Percentiles rank a stretch among this genome's conserved stretches.
Conservation (phyloP, 2,113 vertebrate species). For the Cebus imitator region DNA sequence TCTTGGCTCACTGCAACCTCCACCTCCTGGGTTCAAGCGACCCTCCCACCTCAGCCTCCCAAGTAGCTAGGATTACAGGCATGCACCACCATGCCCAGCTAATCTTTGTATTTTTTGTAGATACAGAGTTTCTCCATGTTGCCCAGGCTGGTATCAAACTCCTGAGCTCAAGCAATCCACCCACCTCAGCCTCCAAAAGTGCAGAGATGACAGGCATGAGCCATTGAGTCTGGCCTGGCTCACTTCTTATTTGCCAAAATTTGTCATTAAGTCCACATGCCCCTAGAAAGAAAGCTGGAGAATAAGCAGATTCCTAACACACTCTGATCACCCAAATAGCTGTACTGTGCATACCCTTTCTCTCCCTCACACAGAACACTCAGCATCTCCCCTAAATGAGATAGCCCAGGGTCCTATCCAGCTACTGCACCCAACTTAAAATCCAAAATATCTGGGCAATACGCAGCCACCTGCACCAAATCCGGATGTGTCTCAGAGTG, state of each 20-base stretch:
- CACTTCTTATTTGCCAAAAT: neutral
- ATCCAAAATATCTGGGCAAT: neutral
- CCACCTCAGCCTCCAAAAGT: no score
- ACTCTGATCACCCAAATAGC: neutral
- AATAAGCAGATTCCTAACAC: neutral
- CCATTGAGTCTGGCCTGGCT: neutral
- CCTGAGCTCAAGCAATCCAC: no score
- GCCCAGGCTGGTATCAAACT: no score
- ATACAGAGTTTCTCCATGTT: no score
- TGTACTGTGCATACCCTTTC: neutral
- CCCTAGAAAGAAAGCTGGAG: neutral
- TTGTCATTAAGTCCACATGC: neutral
- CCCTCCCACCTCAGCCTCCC: no score
- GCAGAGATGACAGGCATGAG: no score
- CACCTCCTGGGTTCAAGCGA: no score
- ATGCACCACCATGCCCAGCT: no score
- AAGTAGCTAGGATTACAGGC: no score
- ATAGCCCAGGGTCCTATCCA: neutral
- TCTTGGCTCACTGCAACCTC: no score
- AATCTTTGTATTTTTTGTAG: no score
- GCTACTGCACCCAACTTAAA: neutral
- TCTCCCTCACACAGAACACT: neutral
- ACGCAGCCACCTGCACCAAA: neutral
- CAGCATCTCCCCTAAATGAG: neutral
- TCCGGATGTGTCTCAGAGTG: neutral